Evolutionary conservation across 2,888 invertebrate species (phyloP).

Genomic region (Melipona bicolor): DNA sequence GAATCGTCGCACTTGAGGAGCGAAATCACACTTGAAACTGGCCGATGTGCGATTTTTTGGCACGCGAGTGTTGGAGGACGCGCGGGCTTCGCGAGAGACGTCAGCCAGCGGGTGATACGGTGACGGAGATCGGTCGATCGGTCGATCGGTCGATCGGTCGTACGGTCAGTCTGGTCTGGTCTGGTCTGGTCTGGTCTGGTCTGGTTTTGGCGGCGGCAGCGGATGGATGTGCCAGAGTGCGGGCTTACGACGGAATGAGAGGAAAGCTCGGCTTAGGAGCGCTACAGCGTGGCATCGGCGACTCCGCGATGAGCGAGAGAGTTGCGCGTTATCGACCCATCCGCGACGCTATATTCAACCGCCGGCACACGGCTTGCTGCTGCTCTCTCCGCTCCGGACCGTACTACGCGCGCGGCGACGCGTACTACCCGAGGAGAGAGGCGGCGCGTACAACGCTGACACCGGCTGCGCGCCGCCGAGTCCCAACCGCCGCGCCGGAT

Average conservation of each 20-base stretch:
- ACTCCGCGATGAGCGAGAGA: slow-evolving; percentile 79
- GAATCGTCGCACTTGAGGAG: not conserved
- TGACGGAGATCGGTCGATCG: slow-evolving; percentile 55
- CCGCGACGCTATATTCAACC: slow-evolving; percentile 76
- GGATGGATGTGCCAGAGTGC: slow-evolving; percentile 79
- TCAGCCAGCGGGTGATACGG: slow-evolving; percentile 29
- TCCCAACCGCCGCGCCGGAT: slow-evolving; percentile 3
- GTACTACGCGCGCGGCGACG: slow-evolving; percentile 47
- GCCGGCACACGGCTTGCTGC: slow-evolving; percentile 57
- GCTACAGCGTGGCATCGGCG: slow-evolving; percentile 78
- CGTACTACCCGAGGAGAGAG: slow-evolving; percentile 35
- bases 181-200: slow-evolving; percentile 66
- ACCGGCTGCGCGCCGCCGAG: slow-evolving; percentile 22
- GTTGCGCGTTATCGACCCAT: slow-evolving; percentile 83
- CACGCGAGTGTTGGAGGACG: not conserved
- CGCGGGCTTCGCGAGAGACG: slow-evolving; percentile 12
- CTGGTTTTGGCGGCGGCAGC: slow-evolving; percentile 63
- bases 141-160: slow-evolving; percentile 63
- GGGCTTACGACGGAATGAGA: slow-evolving; percentile 81
- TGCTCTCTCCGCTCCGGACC: slow-evolving; percentile 28
- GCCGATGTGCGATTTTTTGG: not conserved
- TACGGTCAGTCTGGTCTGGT: slow-evolving; percentile 57
- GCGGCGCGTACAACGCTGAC: slow-evolving; percentile 46
- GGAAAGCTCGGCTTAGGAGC: slow-evolving; percentile 79
- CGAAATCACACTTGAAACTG: not conserved